Evolutionary conservation across 2,113 vertebrate species (phyloP).

Genomic region (Montifringilla adamsi): DNA sequence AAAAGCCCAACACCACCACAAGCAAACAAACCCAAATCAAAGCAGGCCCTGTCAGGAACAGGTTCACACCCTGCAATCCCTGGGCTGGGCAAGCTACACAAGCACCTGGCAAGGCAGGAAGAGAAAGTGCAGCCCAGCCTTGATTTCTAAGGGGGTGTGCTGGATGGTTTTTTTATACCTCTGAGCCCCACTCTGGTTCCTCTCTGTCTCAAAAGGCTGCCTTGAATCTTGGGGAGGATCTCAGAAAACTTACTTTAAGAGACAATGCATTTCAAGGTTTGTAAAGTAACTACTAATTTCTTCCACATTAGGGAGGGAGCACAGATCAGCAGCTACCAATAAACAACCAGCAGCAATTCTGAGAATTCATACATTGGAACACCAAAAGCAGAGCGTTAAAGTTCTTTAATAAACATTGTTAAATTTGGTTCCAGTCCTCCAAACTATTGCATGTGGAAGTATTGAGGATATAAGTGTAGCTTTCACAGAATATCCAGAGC

Average conservation of each 20-base stretch:
- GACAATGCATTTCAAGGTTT: not conserved
- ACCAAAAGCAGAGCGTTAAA: not conserved
- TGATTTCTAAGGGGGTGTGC: no score
- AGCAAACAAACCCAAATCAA: not conserved
- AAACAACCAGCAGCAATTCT: not conserved
- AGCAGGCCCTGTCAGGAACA: not conserved
- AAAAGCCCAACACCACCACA: not conserved
- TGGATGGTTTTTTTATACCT: not conserved
- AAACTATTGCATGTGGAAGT: fast-evolving
- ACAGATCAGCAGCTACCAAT: not conserved
- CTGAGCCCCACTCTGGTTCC: not conserved
- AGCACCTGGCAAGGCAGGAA: not conserved
- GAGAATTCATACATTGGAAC: not conserved
- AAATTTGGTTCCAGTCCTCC: not conserved
- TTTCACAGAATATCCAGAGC: not conserved
- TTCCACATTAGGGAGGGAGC: not conserved
- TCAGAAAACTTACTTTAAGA: not conserved
- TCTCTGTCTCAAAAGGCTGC: not conserved
- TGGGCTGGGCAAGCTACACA: not conserved
- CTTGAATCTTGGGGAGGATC: not conserved
- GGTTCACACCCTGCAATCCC: not conserved
- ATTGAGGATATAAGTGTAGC: not conserved
- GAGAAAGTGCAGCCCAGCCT: not conserved
- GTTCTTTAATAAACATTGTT: not conserved
- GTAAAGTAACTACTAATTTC: not conserved